Evolutionary conservation across 2,797 vertebrate genomes (phyloP), one percentile per base, ranked within the genome.

Genomic region (Siniperca scherzeri): DNA sequence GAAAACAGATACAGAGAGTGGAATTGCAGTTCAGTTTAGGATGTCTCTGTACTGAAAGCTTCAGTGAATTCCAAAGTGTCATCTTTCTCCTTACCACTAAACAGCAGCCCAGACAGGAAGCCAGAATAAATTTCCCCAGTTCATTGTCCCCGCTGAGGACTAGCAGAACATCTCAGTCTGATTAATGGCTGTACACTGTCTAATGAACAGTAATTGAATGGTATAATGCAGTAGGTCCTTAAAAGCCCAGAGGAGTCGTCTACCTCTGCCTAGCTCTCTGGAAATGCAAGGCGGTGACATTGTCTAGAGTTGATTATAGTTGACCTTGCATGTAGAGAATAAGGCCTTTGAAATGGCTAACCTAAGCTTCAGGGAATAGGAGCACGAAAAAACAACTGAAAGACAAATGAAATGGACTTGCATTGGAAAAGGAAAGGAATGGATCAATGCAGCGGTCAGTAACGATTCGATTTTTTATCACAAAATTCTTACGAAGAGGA

Each of bases 171-270:
- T 95, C 93, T 92, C 89, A 74, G 91, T 89, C 92, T 95, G 95
- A 96, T 96, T 94, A 94, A 95, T 95, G 95, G 91, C 92, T 85
- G 92, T 92, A 93, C 92, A 93, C 91, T 92, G 83, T 91, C 93
- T 96, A 95, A 96, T 95, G 94, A 95, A 94, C 94, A 96, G 95
- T 95, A 96, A 96, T 95, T 96, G 94, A 96, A 96, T 92, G 93
- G 94, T 95, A 92, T 93, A 92, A 93, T 91, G 93, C 91, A 93
- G 94, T 86, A 84, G 90, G 87, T 90, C 91, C 90, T 91, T 93
- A 92, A 94, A 94, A 94, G 89, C 94, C 92, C 92, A 91, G 84
- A 92, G 91, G 91, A 93, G 83, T 88, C 61, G 52, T 93, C 89
- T 87, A 89, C 82, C 71, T 87, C 74, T 79, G 87, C 79, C 81